Evolutionary conservation across 1,140 invertebrate genomes (phyloP).

Genomic region (Teleopsis dalmanni): DNA sequence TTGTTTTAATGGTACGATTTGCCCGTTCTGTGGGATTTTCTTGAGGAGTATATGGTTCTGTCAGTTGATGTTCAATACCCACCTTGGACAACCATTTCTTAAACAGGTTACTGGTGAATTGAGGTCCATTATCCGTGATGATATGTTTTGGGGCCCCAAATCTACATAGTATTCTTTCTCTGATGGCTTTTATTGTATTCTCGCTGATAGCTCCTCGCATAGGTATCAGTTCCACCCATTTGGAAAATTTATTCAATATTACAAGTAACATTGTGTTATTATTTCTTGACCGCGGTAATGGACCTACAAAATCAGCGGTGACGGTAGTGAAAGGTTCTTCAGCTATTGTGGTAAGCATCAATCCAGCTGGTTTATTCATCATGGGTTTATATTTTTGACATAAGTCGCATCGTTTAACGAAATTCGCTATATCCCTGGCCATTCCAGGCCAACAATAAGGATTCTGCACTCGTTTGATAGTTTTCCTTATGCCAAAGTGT

Average conservation of each 20-base stretch:
- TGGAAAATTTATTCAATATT: too few relatives aligned
- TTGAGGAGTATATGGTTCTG: background rate
- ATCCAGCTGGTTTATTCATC: background rate
- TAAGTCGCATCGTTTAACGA: background rate
- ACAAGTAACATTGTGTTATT: too few relatives aligned
- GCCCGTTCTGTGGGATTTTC: constrained; percentile 3
- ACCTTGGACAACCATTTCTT: too few relatives aligned
- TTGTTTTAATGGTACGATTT: constrained; percentile 3
- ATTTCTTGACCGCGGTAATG: too few relatives aligned
- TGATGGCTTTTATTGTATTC: background rate
- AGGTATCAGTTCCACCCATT: too few relatives aligned
- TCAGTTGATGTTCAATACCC: background rate
- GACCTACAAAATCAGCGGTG: background rate
- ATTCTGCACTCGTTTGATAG: too few relatives aligned
- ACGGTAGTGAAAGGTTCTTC: background rate
- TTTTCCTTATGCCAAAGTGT: too few relatives aligned
- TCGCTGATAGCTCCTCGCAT: too few relatives aligned
- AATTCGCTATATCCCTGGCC: background rate
- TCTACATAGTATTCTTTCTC: background rate
- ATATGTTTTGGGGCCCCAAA: background rate
- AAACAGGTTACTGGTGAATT: background rate
- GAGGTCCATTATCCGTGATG: constrained; percentile 2
- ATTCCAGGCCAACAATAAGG: constrained; percentile 3
- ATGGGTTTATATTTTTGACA: background rate
- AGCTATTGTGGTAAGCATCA: background rate